A percentile compares a stretch with the other conserved stretches of the same genome.
Evolutionary conservation across 2,888 invertebrate species (phyloP).

Genomic region (Myathropa florea): DNA sequence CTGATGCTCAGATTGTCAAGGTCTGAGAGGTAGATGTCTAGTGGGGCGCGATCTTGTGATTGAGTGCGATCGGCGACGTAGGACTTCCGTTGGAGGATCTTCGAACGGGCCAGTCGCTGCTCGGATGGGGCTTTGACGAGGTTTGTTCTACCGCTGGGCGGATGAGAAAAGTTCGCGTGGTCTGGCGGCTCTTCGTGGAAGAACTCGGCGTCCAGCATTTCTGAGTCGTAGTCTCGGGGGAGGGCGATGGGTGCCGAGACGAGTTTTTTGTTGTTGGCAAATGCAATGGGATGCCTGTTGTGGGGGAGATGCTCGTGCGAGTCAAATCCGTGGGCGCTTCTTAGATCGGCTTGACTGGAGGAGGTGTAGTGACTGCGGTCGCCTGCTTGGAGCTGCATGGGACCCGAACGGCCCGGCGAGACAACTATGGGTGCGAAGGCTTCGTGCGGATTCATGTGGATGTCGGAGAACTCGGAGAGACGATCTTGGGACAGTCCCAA

Average conservation of each 20-base stretch:
- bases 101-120: slow-evolving; percentile 74
- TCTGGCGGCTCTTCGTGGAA: slow-evolving; percentile 52
- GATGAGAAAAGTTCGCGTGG: slow-evolving; percentile 65
- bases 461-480: slow-evolving; percentile 37
- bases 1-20: slow-evolving; percentile 72
- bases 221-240: slow-evolving; percentile 45
- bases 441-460: slow-evolving; percentile 66
- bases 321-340: slow-evolving; percentile 23
- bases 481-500: slow-evolving; percentile 25
- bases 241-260: slow-evolving; percentile 58
- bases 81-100: slow-evolving; percentile 73
- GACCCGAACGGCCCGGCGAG: slow-evolving; percentile 42
- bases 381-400: slow-evolving; percentile 39
- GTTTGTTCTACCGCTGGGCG: slow-evolving; percentile 56
- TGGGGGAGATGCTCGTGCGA: slow-evolving; percentile 28
- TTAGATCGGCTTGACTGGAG: slow-evolving; percentile 42
- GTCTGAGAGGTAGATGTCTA: slow-evolving; percentile 75
- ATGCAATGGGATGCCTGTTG: slow-evolving; percentile 10
- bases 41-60: slow-evolving; percentile 78
- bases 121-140: slow-evolving; percentile 75
- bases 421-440: slow-evolving; percentile 77
- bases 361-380: slow-evolving; percentile 51
- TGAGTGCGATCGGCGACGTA: slow-evolving; percentile 78
- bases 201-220: slow-evolving; percentile 38
- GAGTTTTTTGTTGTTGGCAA: slow-evolving; percentile 49